Evolutionary conservation across 2,113 vertebrate genomes (phyloP).

Genomic region (Oenanthe oenanthe): DNA sequence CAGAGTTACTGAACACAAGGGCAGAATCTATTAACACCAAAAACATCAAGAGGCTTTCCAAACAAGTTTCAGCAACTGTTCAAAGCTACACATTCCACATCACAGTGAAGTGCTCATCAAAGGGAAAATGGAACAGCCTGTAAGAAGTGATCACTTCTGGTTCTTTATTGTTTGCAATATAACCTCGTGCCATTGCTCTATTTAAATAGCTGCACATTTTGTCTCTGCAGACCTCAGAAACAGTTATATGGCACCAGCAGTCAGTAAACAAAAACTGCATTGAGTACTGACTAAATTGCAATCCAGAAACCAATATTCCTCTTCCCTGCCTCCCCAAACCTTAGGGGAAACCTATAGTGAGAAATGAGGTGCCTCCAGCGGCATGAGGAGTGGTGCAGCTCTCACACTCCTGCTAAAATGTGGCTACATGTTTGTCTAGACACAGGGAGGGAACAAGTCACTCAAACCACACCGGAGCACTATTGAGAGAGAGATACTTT

Average conservation of each 20-base stretch:
- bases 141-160: not conserved
- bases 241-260: not conserved
- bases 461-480: not conserved
- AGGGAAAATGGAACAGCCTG: not conserved
- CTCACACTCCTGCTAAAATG: not conserved
- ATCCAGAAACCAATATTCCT: not conserved
- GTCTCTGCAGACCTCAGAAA: not conserved
- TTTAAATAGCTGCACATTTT: not conserved
- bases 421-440: accelerated
- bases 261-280: not conserved
- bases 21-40: constrained; percentile 3
- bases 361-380: not conserved
- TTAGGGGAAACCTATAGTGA: not conserved
- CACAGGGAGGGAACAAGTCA: not conserved
- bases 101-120: not conserved
- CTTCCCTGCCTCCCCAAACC: not conserved
- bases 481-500: not conserved
- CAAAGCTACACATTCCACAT: not conserved
- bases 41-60: constrained; percentile 19
- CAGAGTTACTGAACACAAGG: not conserved
- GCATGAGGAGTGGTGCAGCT: accelerated
- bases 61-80: not conserved
- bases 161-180: not conserved
- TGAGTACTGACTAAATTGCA: not conserved
- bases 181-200: not conserved